A percentile compares a stretch with the other conserved stretches of the same genome.
These are phyloP conservation scores for Lucilia cuprina DNA, from an alignment of 1,140 invertebrate genomes.

Conservation along the genomic window DNA sequence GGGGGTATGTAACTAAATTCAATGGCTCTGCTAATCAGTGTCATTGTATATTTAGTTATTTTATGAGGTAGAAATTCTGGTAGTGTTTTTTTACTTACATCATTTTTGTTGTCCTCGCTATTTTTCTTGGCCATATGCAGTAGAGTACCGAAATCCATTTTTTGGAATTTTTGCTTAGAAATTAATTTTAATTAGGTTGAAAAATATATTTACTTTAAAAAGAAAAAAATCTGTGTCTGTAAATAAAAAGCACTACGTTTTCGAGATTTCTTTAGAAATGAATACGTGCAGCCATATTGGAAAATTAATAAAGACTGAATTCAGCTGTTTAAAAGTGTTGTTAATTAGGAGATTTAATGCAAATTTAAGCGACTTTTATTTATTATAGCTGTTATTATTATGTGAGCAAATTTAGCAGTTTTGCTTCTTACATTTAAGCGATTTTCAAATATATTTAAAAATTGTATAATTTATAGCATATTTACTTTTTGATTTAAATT, in stretches of 20 bases:
- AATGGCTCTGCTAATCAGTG: not conserved
- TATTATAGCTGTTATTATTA: no score
- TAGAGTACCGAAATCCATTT: slow-evolving; percentile 72
- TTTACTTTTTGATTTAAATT: no score
- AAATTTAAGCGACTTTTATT: no score
- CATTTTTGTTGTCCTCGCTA: slow-evolving; percentile 59
- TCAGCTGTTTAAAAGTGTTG: not conserved
- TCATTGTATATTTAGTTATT: not conserved
- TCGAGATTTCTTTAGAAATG: slow-evolving; percentile 19
- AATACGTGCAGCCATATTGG: slow-evolving; percentile 24
- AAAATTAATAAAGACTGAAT: slow-evolving; percentile 16
- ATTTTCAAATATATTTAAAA: no score
- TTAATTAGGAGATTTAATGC: no score
- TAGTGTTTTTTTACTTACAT: slow-evolving; percentile 58
- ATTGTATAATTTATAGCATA: no score
- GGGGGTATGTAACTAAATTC: slow-evolving; percentile 27
- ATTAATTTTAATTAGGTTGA: not conserved
- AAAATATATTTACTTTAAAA: not conserved
- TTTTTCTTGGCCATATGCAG: slow-evolving; percentile 70
- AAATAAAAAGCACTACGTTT: not conserved
- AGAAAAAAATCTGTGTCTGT: not conserved
- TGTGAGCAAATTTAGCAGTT: no score
- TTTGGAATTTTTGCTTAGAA: not conserved
- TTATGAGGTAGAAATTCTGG: not conserved
- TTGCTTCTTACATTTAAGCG: no score